phyloP scores from a whole-genome alignment of 1,140 invertebrate species.

The Gryon sp. region DNA sequence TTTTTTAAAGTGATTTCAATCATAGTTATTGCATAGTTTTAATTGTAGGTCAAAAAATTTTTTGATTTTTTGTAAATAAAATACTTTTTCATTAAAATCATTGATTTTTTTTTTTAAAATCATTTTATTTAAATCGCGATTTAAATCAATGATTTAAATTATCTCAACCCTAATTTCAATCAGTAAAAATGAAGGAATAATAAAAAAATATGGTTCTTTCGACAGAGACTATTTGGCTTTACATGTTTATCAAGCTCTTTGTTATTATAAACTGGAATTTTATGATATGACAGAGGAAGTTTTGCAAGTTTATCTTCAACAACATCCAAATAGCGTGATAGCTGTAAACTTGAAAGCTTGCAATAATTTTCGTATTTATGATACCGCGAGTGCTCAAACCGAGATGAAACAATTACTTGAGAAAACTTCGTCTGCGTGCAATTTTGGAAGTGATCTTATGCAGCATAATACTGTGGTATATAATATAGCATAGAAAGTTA shows the following conservation, averaged over 20 bases:
- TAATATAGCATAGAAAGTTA: too few relatives aligned
- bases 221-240: constrained; percentile 95
- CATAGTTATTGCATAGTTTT: too few relatives aligned
- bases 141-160: too few relatives aligned
- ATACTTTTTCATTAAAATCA: too few relatives aligned
- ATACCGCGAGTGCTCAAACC: constrained; percentile 94
- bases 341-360: constrained; percentile 97
- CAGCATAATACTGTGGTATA: constrained; percentile 94
- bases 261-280: constrained; percentile 98
- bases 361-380: constrained; percentile 93
- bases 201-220: too few relatives aligned
- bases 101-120: too few relatives aligned
- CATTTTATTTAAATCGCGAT: too few relatives aligned
- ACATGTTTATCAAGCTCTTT: constrained; percentile 98
- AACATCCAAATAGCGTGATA: constrained; percentile 95
- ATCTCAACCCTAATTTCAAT: too few relatives aligned
- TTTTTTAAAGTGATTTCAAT: too few relatives aligned
- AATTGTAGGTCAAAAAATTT: too few relatives aligned
- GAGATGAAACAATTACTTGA: constrained; percentile 90
- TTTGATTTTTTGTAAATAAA: too few relatives aligned
- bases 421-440: constrained; percentile 87
- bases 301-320: constrained; percentile 94
- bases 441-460: constrained; percentile 95
- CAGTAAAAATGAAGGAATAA: too few relatives aligned
- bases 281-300: constrained; percentile 97